These are phyloP conservation scores for Heliopora coerulea DNA, from an alignment of 92 coral and sea anemone species.

Conservation along the genomic window DNA sequence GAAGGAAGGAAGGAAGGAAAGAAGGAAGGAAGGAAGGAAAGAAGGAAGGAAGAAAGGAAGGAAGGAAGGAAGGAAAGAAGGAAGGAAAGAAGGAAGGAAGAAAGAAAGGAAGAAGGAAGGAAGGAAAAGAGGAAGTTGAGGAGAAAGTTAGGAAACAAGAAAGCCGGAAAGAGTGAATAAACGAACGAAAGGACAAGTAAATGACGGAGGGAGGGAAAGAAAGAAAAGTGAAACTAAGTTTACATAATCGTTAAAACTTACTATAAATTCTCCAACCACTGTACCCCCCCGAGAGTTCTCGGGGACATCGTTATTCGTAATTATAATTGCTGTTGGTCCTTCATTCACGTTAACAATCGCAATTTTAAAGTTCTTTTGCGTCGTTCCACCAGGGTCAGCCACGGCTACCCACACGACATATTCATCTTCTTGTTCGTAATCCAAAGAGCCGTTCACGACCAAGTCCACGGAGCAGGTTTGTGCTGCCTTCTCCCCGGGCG, in stretches of 20 bases:
- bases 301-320: constrained; percentile 60
- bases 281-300: constrained; percentile 70
- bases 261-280: constrained; percentile 74
- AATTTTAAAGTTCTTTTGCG: constrained; percentile 51
- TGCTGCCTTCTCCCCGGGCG: constrained; percentile 40
- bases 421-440: constrained; percentile 59
- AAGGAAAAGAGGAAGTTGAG: neutral
- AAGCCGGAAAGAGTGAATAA: neutral
- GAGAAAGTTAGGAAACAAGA: neutral
- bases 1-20: constrained; percentile 19
- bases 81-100: constrained; percentile 1
- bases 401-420: constrained; percentile 61
- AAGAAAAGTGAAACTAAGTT: neutral
- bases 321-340: constrained; percentile 57
- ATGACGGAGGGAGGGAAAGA: neutral
- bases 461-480: constrained; percentile 58
- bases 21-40: neutral
- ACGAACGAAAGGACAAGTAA: neutral
- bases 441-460: constrained; percentile 63
- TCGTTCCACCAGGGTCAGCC: constrained; percentile 62
- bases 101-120: neutral
- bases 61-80: constrained; percentile 7
- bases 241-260: constrained; percentile 22
- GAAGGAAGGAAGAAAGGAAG: constrained; percentile 5
- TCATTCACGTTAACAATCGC: constrained; percentile 61